These are phyloP conservation scores for Epirrhoe alternata DNA, from an alignment of 2,888 invertebrate species.

Conservation along the genomic window DNA sequence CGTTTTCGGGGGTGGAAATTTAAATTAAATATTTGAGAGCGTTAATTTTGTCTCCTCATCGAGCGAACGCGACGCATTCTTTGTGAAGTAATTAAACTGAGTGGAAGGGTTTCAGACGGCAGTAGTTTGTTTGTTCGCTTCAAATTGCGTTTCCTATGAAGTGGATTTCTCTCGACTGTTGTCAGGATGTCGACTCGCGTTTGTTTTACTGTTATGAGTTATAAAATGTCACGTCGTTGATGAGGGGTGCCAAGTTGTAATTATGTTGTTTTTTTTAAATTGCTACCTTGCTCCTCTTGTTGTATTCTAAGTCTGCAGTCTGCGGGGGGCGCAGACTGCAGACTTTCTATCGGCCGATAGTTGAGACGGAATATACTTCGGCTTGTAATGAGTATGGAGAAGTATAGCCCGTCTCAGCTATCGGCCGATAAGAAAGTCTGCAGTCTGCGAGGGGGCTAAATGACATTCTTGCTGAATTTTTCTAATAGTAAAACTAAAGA, in stretches of 20 bases:
- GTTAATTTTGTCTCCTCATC: constrained; percentile 85
- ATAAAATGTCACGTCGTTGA: constrained; percentile 24
- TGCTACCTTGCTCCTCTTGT: neutral
- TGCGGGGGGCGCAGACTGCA: too few relatives aligned
- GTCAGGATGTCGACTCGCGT: constrained; percentile 57
- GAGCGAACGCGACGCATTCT: constrained; percentile 84
- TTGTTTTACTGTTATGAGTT: constrained; percentile 37
- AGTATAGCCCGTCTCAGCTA: too few relatives aligned
- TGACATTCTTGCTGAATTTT: neutral
- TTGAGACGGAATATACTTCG: too few relatives aligned
- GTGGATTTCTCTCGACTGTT: constrained; percentile 72
- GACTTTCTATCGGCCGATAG: too few relatives aligned
- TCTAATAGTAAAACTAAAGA: neutral
- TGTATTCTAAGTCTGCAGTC: too few relatives aligned
- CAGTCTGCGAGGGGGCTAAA: too few relatives aligned
- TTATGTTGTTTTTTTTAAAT: too few relatives aligned
- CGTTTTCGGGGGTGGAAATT: constrained; percentile 80
- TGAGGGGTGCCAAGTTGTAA: constrained; percentile 6
- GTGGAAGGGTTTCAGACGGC: constrained; percentile 82
- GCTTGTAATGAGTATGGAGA: too few relatives aligned
- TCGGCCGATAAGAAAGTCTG: too few relatives aligned
- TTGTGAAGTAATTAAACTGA: constrained; percentile 85
- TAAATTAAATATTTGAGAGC: constrained; percentile 85
- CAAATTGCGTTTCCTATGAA: constrained; percentile 83
- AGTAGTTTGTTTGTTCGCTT: constrained; percentile 84